phyloP scores from a whole-genome alignment of 2,113 vertebrate species.

The Apaloderma vittatum region DNA sequence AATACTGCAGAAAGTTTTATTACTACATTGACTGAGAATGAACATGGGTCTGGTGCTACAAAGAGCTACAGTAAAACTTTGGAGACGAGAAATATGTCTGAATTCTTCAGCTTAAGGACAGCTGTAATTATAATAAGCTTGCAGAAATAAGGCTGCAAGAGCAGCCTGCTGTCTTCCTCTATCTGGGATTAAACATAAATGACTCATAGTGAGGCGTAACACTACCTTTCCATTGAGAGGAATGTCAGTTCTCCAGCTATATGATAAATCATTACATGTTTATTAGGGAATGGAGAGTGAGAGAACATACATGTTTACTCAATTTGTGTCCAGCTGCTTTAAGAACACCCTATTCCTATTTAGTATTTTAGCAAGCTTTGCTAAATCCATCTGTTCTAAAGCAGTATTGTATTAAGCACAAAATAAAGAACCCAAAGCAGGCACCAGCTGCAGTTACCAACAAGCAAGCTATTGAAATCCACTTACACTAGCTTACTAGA shows the following conservation, averaged over 20 bases:
- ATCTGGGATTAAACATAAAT: slow-evolving; percentile 17
- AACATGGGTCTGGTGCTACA: neutral
- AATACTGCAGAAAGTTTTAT: neutral
- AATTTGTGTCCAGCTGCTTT: slow-evolving; percentile 67
- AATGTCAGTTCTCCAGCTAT: slow-evolving; percentile 22
- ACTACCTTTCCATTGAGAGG: slow-evolving; percentile 40
- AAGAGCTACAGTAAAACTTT: slow-evolving; percentile 33
- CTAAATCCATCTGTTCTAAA: slow-evolving; percentile 69
- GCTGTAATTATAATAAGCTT: slow-evolving; percentile 53
- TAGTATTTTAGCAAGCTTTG: slow-evolving; percentile 47
- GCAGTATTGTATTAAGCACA: slow-evolving; percentile 43
- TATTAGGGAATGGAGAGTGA: slow-evolving; percentile 30
- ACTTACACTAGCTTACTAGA: slow-evolving; percentile 35
- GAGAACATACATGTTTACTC: neutral
- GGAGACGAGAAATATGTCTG: neutral
- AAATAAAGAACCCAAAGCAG: slow-evolving; percentile 60
- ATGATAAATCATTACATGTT: slow-evolving; percentile 45
- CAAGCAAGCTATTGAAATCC: slow-evolving; percentile 52
- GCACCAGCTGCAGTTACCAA: slow-evolving; percentile 57
- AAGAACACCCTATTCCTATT: slow-evolving; percentile 21
- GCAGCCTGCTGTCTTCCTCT: neutral
- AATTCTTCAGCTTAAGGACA: slow-evolving; percentile 50
- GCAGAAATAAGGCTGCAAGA: slow-evolving; percentile 27
- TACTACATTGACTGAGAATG: neutral
- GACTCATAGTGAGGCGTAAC: slow-evolving; percentile 20